These are phyloP conservation scores for Plotosus lineatus DNA, from an alignment of 2,113 vertebrate genomes.

Conservation along the genomic window DNA sequence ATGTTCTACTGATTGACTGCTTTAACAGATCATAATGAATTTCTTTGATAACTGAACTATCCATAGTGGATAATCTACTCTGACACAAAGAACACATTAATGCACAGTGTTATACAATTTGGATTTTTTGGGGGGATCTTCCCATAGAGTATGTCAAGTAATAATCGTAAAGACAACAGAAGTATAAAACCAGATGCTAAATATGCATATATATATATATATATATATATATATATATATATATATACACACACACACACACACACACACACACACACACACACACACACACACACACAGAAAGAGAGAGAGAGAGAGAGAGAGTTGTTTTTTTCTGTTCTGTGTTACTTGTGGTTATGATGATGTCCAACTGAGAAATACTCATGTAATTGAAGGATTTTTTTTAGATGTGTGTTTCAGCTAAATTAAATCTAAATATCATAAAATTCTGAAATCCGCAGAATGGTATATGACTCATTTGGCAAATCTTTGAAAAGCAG, in stretches of 20 bases:
- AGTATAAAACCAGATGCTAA: neutral
- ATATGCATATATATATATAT: no score
- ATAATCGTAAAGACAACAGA: neutral
- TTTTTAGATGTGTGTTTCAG: conserved; percentile 15
- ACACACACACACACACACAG: neutral
- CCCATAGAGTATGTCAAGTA: neutral
- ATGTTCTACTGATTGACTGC: neutral
- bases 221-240: no score
- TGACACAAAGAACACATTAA: neutral
- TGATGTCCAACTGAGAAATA: neutral
- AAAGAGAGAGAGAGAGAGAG: no score
- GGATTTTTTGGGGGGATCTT: neutral
- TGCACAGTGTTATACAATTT: neutral
- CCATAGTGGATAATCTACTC: neutral
- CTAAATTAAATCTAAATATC: conserved; percentile 1
- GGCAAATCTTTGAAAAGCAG: conserved; percentile 17
- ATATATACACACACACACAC: no score
- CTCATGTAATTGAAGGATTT: neutral
- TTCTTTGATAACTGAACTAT: neutral
- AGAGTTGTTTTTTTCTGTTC: neutral
- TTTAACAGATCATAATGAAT: neutral
- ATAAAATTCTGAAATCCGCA: conserved; percentile 9
- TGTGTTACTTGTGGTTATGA: neutral
- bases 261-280: neutral
- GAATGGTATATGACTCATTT: conserved; percentile 12